Evolutionary conservation across 2,797 vertebrate species (phyloP), one percentile per base, ranked within the genome.

Genomic region (Artibeus lituratus): DNA sequence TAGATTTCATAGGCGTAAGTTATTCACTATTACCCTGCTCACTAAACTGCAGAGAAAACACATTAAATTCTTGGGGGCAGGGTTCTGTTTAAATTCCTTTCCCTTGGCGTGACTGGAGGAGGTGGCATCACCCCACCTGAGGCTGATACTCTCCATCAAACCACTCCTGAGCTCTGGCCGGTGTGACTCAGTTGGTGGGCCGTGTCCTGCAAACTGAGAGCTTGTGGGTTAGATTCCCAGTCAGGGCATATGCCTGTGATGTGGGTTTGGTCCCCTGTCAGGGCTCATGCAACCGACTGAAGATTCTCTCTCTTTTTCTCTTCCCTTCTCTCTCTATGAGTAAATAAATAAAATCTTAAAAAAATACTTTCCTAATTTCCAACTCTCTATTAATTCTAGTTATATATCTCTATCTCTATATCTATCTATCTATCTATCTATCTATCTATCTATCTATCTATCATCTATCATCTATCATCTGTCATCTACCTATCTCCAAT

Each of bases 1-100:
- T 39, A n/a, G 24, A 22, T 47, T 67, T 86, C 39, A 86, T 29
- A 86, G 73, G 39, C 73, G 57, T 93, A 65, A 65, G 49, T 35
- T 76, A 49, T 29, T 65, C 15, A 7, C 51, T 7, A 29, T 51
- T 29, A 12, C 22, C 44, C 3, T 49, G 81, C 22, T 39, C 26
- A 67, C 21, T 26, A 29, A 62, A 62, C 55, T 84, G 14, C 35
- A 32, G 77, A 92, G 80, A 85, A 51, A 44, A 37, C 37, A 65
- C 2, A 11, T 39, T 47, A 10, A 65, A n/a, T n/a, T 44, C 26
- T 49, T 49, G 12, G 51, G 19, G 21, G 19, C 2, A 4, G 67
- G 9, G 67, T 69, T 90, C 24, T 62, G 15, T 77, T 59, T 70
- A n/a, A 51, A 69, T 37, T 62, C 49, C 62, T 91, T 57, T 57